phyloP scores from a whole-genome alignment of 2,113 vertebrate species.

The Cinclus mexicanus region DNA sequence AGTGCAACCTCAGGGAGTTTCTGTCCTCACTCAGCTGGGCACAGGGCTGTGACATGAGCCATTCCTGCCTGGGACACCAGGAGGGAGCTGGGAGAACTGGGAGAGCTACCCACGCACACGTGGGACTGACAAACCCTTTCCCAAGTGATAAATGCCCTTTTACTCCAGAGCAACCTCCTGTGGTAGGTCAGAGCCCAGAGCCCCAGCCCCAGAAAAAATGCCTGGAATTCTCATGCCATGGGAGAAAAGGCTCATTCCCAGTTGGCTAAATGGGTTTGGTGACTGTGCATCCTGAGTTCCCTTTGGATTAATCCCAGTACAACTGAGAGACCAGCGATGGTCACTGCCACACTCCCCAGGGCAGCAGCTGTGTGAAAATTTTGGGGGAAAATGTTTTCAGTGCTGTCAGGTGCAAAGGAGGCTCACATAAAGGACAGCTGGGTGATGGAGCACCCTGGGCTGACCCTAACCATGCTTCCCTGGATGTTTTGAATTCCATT shows the following conservation, averaged over 20 bases:
- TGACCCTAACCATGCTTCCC: not conserved
- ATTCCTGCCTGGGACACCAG: not conserved
- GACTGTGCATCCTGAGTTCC: not conserved
- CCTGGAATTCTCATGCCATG: not conserved
- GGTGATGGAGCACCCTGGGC: not conserved
- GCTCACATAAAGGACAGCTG: accelerated
- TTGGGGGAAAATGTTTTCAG: not conserved
- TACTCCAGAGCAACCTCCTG: not conserved
- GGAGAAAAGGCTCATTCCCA: not conserved
- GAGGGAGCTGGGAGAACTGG: not conserved
- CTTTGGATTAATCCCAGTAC: accelerated
- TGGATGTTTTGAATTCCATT: not conserved
- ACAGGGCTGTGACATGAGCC: accelerated
- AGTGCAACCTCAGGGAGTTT: not conserved
- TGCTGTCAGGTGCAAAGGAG: not conserved
- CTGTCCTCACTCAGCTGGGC: accelerated
- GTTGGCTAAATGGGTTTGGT: accelerated
- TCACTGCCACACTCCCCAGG: accelerated
- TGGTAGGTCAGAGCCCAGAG: not conserved
- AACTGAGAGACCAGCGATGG: accelerated
- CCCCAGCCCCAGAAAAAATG: too few species aligned
- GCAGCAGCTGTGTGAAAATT: accelerated
- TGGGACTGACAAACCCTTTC: not conserved
- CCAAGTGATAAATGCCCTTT: not conserved
- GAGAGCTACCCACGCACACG: accelerated